These are phyloP conservation scores for Acestrorhynchus altus DNA, from an alignment of 2,797 vertebrate species.

Conservation along the genomic window DNA sequence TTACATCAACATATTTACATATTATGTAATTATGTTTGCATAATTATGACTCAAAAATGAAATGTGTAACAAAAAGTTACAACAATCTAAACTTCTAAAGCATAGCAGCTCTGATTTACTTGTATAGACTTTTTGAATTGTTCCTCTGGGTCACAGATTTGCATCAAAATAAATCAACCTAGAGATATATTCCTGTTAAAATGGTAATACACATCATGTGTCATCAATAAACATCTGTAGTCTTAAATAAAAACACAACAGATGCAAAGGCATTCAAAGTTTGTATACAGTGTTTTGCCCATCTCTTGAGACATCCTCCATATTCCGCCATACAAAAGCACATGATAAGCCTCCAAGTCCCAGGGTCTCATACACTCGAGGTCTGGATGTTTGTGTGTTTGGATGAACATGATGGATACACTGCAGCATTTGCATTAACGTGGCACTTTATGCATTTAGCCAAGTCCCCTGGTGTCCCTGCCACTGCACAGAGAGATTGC, in stretches of 20 bases:
- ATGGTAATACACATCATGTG: background rate
- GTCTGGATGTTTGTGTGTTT: slow-evolving; percentile 16
- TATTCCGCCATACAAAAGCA: slow-evolving; percentile 17
- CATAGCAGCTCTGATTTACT: background rate
- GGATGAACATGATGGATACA: slow-evolving; percentile 43
- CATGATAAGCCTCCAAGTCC: slow-evolving; percentile 24
- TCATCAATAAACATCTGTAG: slow-evolving; percentile 8
- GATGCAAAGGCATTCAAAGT: slow-evolving; percentile 7
- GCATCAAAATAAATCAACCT: slow-evolving; percentile 13
- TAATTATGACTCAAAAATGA: background rate
- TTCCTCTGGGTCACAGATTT: background rate
- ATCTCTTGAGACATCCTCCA: slow-evolving; percentile 4
- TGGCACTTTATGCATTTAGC: slow-evolving; percentile 50
- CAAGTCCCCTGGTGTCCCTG: slow-evolving; percentile 51
- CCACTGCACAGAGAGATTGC: slow-evolving; percentile 43
- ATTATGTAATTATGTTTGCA: background rate
- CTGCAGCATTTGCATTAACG: slow-evolving; percentile 50
- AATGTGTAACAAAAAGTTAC: background rate
- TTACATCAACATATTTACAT: too few relatives aligned
- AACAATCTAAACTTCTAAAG: too few relatives aligned
- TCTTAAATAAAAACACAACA: slow-evolving; percentile 4
- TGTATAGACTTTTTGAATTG: background rate
- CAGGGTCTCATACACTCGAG: slow-evolving; percentile 30
- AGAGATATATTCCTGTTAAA: slow-evolving; percentile 13
- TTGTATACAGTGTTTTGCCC: background rate